Evolutionary conservation across 1,140 invertebrate genomes (phyloP).

Genomic region (Chrysoperla carnea): DNA sequence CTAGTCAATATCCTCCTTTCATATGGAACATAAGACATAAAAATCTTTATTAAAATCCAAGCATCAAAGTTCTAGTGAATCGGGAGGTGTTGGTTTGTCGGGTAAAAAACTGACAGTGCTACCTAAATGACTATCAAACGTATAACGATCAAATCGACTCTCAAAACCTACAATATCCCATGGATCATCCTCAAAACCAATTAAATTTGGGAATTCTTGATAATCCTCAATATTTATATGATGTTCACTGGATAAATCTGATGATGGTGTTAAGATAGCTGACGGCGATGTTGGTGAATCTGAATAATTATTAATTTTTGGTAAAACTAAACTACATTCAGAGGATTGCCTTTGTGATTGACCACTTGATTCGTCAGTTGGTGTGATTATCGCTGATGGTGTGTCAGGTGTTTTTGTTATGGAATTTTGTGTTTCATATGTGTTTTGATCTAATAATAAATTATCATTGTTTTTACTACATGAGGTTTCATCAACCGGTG

Average conservation of each 20-base stretch:
- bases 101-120: constrained; percentile 17
- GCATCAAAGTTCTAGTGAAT: constrained; percentile 22
- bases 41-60: background rate
- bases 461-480: background rate
- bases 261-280: constrained; percentile 33
- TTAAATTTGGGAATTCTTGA: constrained; percentile 14
- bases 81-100: constrained; percentile 20
- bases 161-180: constrained; percentile 20
- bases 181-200: constrained; percentile 16
- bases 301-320: constrained; percentile 9
- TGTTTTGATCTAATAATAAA: background rate
- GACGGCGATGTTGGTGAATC: constrained; percentile 29
- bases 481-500: background rate
- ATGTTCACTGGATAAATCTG: constrained; percentile 12
- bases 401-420: constrained; percentile 15
- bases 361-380: constrained; percentile 19
- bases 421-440: background rate
- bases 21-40: background rate
- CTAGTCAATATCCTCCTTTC: background rate
- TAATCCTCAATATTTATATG: constrained; percentile 9
- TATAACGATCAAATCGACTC: constrained; percentile 19
- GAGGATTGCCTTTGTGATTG: constrained; percentile 38
- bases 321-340: constrained; percentile 24
- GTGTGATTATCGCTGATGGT: constrained; percentile 16
- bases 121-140: constrained; percentile 1